A percentile compares a stretch with the other conserved stretches of the same genome.
Conservation (phyloP, 2,888 invertebrate species). For the Cerastoderma edule region DNA sequence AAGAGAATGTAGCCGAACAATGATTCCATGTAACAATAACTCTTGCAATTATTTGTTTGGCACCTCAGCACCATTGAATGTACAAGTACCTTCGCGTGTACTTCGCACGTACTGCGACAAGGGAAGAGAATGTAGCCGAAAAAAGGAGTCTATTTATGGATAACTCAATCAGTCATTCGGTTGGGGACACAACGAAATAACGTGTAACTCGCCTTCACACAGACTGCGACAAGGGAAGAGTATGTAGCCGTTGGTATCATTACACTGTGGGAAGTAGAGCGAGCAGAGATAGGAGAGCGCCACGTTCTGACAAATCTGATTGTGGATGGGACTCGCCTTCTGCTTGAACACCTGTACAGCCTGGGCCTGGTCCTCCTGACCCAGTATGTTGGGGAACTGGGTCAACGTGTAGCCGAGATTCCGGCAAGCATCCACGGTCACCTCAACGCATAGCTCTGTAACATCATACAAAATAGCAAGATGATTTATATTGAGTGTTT, state of each 20-base stretch:
- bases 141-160: too few relatives aligned
- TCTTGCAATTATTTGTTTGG: too few relatives aligned
- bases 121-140: too few relatives aligned
- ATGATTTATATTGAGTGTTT: conserved; percentile 1
- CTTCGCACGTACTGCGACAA: too few relatives aligned
- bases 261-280: conserved; percentile 60
- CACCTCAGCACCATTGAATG: too few relatives aligned
- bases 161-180: too few relatives aligned
- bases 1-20: too few relatives aligned
- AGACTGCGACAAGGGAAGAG: conserved; percentile 49
- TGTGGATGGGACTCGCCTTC: conserved; percentile 18
- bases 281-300: conserved; percentile 62
- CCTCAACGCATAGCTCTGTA: conserved; percentile 35
- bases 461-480: neutral
- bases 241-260: conserved; percentile 21
- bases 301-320: conserved; percentile 53
- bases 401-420: conserved; percentile 55
- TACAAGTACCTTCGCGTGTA: too few relatives aligned
- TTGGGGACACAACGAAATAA: too few relatives aligned
- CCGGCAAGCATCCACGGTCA: conserved; percentile 37
- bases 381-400: conserved; percentile 58
- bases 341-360: conserved; percentile 46
- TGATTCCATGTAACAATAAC: too few relatives aligned
- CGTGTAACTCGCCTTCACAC: conserved; percentile 52
- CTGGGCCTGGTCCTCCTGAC: conserved; percentile 30